A percentile compares a stretch with the other conserved stretches of the same genome.
These are phyloP conservation scores for Podarcis raffonei DNA, from an alignment of 2,113 vertebrate species.

Conservation along the genomic window DNA sequence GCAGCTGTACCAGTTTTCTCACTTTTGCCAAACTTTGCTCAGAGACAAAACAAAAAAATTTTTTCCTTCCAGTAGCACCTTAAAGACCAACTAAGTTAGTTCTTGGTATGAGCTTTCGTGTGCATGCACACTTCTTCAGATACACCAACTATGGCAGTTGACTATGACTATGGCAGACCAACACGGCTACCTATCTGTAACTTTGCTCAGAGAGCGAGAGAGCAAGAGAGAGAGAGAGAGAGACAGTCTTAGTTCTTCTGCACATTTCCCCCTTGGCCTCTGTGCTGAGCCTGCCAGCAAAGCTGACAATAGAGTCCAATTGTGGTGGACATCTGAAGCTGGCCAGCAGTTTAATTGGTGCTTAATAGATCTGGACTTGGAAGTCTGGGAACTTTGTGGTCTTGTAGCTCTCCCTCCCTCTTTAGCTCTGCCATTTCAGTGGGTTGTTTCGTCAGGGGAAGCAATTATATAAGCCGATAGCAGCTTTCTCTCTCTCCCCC, in stretches of 20 bases:
- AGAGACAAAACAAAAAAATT: no score
- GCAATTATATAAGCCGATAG: slow-evolving; percentile 69
- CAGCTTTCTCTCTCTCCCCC: slow-evolving; percentile 25
- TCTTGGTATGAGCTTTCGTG: no score
- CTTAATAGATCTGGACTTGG: slow-evolving; percentile 45
- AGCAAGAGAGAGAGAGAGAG: no score
- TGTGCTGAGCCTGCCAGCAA: slow-evolving; percentile 17
- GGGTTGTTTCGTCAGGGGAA: slow-evolving; percentile 63
- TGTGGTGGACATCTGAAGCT: slow-evolving; percentile 43
- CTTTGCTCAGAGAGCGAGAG: neutral
- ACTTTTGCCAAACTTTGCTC: neutral
- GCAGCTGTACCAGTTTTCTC: neutral
- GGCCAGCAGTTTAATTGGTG: slow-evolving; percentile 51
- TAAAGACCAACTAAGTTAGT: no score
- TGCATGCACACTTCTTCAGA: no score
- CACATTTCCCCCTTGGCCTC: slow-evolving; percentile 13
- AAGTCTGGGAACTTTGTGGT: slow-evolving; percentile 58
- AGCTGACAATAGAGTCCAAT: slow-evolving; percentile 24
- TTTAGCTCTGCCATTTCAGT: slow-evolving; percentile 52
- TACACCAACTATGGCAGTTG: no score
- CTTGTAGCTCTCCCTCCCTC: slow-evolving; percentile 43
- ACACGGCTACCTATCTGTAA: no score
- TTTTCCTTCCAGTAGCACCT: no score
- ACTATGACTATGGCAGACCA: no score
- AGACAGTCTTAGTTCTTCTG: neutral